phyloP scores from a whole-genome alignment of 2,797 vertebrate species.

The Hozukius guyotensis region DNA sequence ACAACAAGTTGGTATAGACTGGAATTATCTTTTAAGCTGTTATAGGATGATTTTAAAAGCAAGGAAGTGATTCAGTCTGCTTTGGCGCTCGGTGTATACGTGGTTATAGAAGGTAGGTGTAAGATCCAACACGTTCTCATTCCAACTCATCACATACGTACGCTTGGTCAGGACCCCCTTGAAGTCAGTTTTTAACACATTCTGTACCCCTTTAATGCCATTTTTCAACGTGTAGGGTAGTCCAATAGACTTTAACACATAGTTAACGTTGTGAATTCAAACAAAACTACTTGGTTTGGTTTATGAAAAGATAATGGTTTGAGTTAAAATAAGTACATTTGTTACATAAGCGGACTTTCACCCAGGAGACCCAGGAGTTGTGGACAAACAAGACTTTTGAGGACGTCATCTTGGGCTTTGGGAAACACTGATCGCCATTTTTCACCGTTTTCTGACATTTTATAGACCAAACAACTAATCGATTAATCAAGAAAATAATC shows the following conservation, averaged over 20 bases:
- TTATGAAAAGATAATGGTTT: neutral
- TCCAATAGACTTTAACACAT: neutral
- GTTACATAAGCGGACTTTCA: too few species aligned
- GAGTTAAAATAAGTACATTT: too few species aligned
- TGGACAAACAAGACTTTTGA: too few species aligned
- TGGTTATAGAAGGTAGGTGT: slow-evolving; percentile 10
- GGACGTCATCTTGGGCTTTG: too few species aligned
- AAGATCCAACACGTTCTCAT: neutral
- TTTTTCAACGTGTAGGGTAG: neutral
- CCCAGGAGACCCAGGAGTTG: too few species aligned
- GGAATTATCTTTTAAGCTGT: slow-evolving; percentile 10
- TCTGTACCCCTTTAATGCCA: neutral
- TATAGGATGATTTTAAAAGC: neutral
- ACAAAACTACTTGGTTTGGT: neutral
- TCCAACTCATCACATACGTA: too few species aligned
- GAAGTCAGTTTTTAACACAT: neutral
- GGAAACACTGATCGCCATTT: too few species aligned
- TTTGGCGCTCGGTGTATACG: slow-evolving; percentile 39
- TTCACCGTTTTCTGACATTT: too few species aligned
- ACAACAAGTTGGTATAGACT: neutral
- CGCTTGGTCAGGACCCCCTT: neutral
- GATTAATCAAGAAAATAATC: too few species aligned
- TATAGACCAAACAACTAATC: too few species aligned
- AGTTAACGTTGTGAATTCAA: neutral
- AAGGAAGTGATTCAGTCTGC: slow-evolving; percentile 22